Evolutionary conservation across 2,888 invertebrate genomes (phyloP).

Genomic region (Rhingia rostrata): DNA sequence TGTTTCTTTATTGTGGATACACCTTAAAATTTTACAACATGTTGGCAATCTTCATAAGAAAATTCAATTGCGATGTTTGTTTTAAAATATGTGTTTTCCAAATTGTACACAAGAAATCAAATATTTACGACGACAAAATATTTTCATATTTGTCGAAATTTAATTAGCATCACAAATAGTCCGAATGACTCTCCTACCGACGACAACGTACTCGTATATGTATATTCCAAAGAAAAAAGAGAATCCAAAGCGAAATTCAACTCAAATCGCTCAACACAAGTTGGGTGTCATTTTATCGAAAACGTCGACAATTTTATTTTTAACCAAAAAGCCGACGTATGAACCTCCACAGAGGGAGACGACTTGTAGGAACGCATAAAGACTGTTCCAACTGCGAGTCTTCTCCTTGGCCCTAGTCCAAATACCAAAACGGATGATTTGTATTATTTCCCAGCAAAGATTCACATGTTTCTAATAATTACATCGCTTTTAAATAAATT

Average conservation of each 20-base stretch:
- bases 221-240: background rate
- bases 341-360: constrained; percentile 3
- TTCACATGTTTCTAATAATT: constrained; percentile 30
- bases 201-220: background rate
- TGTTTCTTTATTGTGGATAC: too few species aligned
- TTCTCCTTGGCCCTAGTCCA: constrained; percentile 47
- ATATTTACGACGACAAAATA: background rate
- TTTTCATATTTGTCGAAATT: constrained; percentile 9
- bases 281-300: background rate
- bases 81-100: background rate
- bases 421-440: constrained; percentile 54
- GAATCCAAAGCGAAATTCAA: background rate
- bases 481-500: constrained; percentile 47
- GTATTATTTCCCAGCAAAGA: constrained; percentile 26
- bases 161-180: constrained; percentile 32
- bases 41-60: too few species aligned
- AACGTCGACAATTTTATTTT: constrained; percentile 30
- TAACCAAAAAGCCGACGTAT: constrained; percentile 1
- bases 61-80: too few species aligned
- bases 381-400: constrained; percentile 46
- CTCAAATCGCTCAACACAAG: background rate
- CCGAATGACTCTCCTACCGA: background rate
- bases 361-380: constrained; percentile 24
- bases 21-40: too few species aligned
- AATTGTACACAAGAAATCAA: background rate